A percentile compares a stretch with the other conserved stretches of the same genome.
phyloP scores from a whole-genome alignment of 2,888 invertebrate genomes.

The Yponomeuta sedellus region DNA sequence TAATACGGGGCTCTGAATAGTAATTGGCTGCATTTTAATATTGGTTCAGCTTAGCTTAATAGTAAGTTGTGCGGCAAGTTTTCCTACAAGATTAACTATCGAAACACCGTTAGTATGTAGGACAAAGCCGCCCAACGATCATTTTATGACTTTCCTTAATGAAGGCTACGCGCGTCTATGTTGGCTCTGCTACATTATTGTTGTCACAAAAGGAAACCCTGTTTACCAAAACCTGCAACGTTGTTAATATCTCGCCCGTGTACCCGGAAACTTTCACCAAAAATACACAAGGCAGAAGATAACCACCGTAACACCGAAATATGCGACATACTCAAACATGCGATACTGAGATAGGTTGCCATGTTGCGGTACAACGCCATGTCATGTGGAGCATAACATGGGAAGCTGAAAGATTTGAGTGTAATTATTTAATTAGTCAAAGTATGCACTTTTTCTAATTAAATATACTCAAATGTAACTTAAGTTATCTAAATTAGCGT shows the following conservation, averaged over 20 bases:
- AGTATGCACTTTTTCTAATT: too few relatives aligned
- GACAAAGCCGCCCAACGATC: constrained; percentile 45
- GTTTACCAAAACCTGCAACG: constrained; percentile 48
- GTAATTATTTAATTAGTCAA: too few relatives aligned
- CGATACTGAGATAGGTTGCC: too few relatives aligned
- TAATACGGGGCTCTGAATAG: background rate
- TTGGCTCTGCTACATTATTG: constrained; percentile 35
- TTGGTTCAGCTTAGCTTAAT: background rate
- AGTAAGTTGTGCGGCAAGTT: background rate
- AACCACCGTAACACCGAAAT: background rate
- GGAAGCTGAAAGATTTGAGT: too few relatives aligned
- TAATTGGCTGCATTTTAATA: background rate
- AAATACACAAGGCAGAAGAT: background rate
- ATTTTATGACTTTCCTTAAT: constrained; percentile 59
- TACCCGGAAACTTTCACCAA: constrained; percentile 2
- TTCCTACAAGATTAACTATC: background rate
- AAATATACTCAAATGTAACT: too few relatives aligned
- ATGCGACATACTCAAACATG: background rate
- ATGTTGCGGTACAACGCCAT: too few relatives aligned
- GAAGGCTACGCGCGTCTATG: constrained; percentile 46
- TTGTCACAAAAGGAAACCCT: constrained; percentile 31
- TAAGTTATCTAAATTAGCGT: too few relatives aligned
- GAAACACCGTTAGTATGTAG: constrained; percentile 7
- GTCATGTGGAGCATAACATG: too few relatives aligned
- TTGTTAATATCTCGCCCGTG: constrained; percentile 9